Conservation (phyloP, 2,888 invertebrate genomes). For the Onchidella celtica region DNA sequence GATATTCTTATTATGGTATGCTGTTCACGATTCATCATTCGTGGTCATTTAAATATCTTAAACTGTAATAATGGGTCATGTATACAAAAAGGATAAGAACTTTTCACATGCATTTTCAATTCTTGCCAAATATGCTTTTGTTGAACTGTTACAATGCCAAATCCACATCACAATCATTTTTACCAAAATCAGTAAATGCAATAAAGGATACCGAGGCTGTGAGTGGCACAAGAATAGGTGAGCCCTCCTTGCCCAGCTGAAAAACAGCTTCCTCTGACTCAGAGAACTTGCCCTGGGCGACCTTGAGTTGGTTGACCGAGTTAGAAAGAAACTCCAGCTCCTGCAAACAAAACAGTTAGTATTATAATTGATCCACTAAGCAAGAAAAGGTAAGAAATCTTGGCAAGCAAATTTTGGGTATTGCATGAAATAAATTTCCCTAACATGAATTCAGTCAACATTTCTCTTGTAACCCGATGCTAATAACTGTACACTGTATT, state of each 20-base stretch:
- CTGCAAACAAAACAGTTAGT: conserved; percentile 80
- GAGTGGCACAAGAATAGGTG: conserved; percentile 93
- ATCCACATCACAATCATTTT: background rate
- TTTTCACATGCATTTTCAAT: too few relatives aligned
- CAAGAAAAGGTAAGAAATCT: background rate
- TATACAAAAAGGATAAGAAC: too few relatives aligned
- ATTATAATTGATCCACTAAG: too few relatives aligned
- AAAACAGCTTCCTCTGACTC: conserved; percentile 88
- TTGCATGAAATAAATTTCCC: background rate
- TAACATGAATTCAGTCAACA: background rate
- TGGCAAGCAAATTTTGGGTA: background rate
- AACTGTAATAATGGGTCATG: too few relatives aligned
- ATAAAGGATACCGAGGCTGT: conserved; percentile 89
- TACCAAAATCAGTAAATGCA: background rate
- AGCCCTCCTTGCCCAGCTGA: conserved; percentile 85
- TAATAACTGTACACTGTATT: too few relatives aligned
- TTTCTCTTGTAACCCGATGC: too few relatives aligned
- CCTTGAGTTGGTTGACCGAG: conserved; percentile 92
- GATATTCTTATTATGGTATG: too few relatives aligned
- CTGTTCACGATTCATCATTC: too few relatives aligned
- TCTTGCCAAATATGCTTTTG: too few relatives aligned
- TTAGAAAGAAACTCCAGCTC: conserved; percentile 94
- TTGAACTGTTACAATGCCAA: background rate
- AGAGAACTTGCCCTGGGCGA: conserved; percentile 93
- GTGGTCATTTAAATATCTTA: too few relatives aligned